Evolutionary conservation across 1,140 invertebrate genomes (phyloP), one percentile per base, ranked within the genome.

Genomic region (Drosophila micromelanica): DNA sequence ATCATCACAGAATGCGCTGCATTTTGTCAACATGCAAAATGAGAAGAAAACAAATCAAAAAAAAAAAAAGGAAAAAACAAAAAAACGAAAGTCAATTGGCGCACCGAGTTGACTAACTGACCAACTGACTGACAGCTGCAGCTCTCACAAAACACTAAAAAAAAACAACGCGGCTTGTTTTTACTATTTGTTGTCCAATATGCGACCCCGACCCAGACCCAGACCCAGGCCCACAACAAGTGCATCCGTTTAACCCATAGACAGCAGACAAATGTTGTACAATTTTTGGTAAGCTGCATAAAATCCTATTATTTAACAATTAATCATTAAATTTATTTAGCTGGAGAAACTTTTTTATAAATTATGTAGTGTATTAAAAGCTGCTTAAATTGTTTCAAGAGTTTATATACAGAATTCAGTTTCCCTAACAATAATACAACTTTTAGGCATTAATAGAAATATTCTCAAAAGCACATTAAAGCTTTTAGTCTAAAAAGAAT

Each of bases 61-160:
- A 46, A 49, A 49, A 48, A 38, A 1, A 49, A 63, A 69, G 38
- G 56, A 13, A 59, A 73, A 70, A 77, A 23, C 57, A 55, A 49
- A 55, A 84, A 81, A 87, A 86, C 84, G 81, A 86, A 86, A 86
- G 81, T 87, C 76, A 70, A 69, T 51, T 37, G 37, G 32, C 11
- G 49, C 13, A 45, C 37, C n/a, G 57, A 35, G 46, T 27, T 56
- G 64, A 62, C 40, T 52, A 56, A 68, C 45, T 54, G 51, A 67
- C 67, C 67, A 61, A 76, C 54, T 76, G 72, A 65, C 70, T 67
- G 54, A 48, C 45, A 63, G 23, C 59, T 42, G 32, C 38, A 48
- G 57, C 42, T 64, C 56, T 60, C 69, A 69, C 76, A 72, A 73
- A 87, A 30, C 23, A 9, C 59, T 42, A 69, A 69, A 35, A 69